phyloP scores from a whole-genome alignment of 2,797 vertebrate species.

The Pseudochromis fuscus region DNA sequence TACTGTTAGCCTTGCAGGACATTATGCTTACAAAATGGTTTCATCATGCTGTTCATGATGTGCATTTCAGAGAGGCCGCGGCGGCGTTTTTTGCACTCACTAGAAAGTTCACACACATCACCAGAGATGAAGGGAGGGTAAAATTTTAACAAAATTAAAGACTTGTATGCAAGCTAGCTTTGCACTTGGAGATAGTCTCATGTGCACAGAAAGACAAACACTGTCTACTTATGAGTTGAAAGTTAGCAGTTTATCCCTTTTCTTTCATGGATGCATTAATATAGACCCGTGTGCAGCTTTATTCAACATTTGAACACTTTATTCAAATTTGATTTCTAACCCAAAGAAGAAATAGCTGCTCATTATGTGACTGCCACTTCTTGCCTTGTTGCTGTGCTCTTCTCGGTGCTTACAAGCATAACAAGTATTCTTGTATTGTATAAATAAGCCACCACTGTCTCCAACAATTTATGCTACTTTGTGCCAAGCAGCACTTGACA shows the following conservation, averaged over 20 bases:
- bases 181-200: conserved; percentile 11
- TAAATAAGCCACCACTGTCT: conserved; percentile 33
- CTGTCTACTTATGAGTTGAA: background rate
- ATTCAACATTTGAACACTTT: conserved; percentile 2
- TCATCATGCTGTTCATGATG: conserved; percentile 62
- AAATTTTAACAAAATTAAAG: conserved; percentile 41
- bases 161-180: conserved; percentile 10
- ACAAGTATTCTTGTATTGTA: conserved; percentile 21
- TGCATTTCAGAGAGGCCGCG: conserved; percentile 40
- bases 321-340: conserved; percentile 22
- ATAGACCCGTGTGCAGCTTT: background rate
- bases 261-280: background rate
- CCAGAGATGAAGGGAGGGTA: conserved; percentile 30
- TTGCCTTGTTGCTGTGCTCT: conserved; percentile 11
- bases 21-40: conserved; percentile 64
- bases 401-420: conserved; percentile 13
- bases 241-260: no score
- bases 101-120: conserved; percentile 46
- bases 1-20: conserved; percentile 49
- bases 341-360: conserved; percentile 34
- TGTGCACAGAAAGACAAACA: background rate
- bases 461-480: conserved; percentile 21
- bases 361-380: conserved; percentile 2
- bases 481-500: conserved; percentile 12
- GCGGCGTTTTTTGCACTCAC: conserved; percentile 35